Evolutionary conservation across 2,888 invertebrate species (phyloP).

Genomic region (Amorpha juglandis): DNA sequence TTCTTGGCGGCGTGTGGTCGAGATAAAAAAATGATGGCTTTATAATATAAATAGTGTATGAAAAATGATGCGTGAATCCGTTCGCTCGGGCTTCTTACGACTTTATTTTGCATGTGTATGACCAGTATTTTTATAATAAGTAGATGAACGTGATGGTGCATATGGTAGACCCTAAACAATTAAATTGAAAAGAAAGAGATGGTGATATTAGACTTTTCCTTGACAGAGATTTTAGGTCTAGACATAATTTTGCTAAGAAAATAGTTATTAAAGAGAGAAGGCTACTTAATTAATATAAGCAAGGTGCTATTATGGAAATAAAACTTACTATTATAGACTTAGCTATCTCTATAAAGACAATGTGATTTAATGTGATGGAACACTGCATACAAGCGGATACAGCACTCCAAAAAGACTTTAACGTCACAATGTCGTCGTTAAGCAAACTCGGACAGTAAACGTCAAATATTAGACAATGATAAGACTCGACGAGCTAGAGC

Average conservation of each 20-base stretch:
- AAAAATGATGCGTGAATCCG: slow-evolving; percentile 7
- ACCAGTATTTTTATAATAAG: neutral
- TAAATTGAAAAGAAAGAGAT: neutral
- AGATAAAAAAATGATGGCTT: slow-evolving; percentile 18
- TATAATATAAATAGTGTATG: slow-evolving; percentile 20
- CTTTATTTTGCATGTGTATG: slow-evolving; percentile 14
- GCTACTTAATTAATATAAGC: too few relatives aligned
- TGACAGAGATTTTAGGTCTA: too few relatives aligned
- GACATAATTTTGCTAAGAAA: too few relatives aligned
- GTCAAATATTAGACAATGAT: slow-evolving; percentile 73
- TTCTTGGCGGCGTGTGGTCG: slow-evolving; percentile 23
- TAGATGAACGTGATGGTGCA: neutral
- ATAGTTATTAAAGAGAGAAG: too few relatives aligned
- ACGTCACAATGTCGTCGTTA: neutral
- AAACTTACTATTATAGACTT: too few relatives aligned
- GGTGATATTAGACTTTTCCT: neutral
- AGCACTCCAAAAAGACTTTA: slow-evolving; percentile 15
- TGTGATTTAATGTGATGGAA: too few relatives aligned
- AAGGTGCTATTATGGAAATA: too few relatives aligned
- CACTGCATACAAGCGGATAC: slow-evolving; percentile 1
- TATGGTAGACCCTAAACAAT: neutral
- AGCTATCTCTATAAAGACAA: too few relatives aligned
- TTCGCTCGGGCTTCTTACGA: neutral
- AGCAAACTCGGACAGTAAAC: slow-evolving; percentile 43
- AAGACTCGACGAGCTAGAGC: slow-evolving; percentile 59